Percentiles rank a stretch among this genome's conserved stretches.
Conservation (phyloP, 2,888 invertebrate species). For the Megastigmus dorsalis region DNA sequence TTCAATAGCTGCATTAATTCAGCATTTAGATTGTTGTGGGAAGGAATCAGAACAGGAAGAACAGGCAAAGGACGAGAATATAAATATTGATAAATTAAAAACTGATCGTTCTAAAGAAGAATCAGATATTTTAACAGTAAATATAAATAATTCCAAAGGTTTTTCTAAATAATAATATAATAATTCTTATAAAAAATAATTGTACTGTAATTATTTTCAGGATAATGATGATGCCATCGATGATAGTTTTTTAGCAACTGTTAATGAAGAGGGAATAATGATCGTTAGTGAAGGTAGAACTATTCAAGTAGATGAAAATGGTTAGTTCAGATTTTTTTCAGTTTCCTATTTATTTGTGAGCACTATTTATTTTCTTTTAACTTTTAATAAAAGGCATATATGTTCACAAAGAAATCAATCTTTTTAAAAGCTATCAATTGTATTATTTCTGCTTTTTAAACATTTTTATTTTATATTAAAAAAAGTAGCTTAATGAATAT, state of each 20-base stretch:
- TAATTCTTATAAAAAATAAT: conserved; percentile 27
- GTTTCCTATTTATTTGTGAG: too few species aligned
- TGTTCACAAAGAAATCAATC: too few species aligned
- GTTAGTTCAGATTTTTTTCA: too few species aligned
- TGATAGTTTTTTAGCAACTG: conserved; percentile 64
- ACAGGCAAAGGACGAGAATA: neutral
- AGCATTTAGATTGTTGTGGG: conserved; percentile 76
- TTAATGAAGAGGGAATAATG: conserved; percentile 67
- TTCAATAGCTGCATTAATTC: conserved; percentile 77
- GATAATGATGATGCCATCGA: conserved; percentile 50
- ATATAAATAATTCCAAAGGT: conserved; percentile 15
- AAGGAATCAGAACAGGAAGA: conserved; percentile 51
- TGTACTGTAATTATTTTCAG: conserved; percentile 53
- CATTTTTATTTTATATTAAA: too few species aligned
- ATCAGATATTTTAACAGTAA: conserved; percentile 54
- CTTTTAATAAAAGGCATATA: too few species aligned
- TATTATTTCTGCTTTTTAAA: too few species aligned
- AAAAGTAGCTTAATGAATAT: conserved; percentile 3
- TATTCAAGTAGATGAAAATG: conserved; percentile 68
- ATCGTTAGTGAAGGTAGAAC: conserved; percentile 66
- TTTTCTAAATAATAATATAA: conserved; percentile 19
- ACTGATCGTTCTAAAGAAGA: conserved; percentile 53
- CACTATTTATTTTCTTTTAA: too few species aligned
- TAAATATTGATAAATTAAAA: conserved; percentile 33
- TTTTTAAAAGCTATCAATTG: too few species aligned